Percentiles rank a stretch among this genome's conserved stretches.
Conservation (phyloP, 2,888 invertebrate species). For the Cremastinae sp. region DNA sequence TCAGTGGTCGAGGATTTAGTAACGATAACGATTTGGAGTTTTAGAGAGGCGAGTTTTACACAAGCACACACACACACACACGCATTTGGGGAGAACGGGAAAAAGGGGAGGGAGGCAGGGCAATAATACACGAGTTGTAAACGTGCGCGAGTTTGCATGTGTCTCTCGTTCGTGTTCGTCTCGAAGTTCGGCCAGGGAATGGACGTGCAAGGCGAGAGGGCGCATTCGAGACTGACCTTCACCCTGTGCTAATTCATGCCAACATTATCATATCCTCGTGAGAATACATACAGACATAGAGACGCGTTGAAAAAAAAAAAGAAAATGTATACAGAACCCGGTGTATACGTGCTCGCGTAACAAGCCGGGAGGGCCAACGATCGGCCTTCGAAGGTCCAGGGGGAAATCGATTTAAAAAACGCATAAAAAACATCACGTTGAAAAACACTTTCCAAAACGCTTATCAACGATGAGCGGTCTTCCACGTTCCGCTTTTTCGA, state of each 20-base stretch:
- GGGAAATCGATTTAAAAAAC: constrained; percentile 8
- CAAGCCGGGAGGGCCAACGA: constrained; percentile 33
- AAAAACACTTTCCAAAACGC: not conserved
- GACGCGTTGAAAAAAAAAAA: too few species aligned
- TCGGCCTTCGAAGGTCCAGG: constrained; percentile 41
- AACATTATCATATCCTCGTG: constrained; percentile 70
- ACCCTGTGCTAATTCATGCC: constrained; percentile 76
- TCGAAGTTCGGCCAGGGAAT: constrained; percentile 15
- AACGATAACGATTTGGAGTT: too few species aligned
- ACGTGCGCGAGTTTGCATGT: constrained; percentile 1
- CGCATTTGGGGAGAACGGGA: constrained; percentile 44
- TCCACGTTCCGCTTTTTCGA: too few species aligned
- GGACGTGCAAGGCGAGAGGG: constrained; percentile 24
- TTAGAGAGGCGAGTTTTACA: not conserved
- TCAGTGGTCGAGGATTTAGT: too few species aligned
- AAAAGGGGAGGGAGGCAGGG: constrained; percentile 46
- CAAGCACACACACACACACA: constrained; percentile 53
- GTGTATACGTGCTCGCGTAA: not conserved
- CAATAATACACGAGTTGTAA: constrained; percentile 29
- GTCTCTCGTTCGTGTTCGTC: constrained; percentile 10
- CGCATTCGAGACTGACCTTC: constrained; percentile 70
- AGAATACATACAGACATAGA: constrained; percentile 20
- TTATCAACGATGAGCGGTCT: too few species aligned
- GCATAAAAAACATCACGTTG: not conserved
- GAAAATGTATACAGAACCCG: too few species aligned